Conservation (phyloP, 2,113 vertebrate species). For the Cathartes aura region DNA sequence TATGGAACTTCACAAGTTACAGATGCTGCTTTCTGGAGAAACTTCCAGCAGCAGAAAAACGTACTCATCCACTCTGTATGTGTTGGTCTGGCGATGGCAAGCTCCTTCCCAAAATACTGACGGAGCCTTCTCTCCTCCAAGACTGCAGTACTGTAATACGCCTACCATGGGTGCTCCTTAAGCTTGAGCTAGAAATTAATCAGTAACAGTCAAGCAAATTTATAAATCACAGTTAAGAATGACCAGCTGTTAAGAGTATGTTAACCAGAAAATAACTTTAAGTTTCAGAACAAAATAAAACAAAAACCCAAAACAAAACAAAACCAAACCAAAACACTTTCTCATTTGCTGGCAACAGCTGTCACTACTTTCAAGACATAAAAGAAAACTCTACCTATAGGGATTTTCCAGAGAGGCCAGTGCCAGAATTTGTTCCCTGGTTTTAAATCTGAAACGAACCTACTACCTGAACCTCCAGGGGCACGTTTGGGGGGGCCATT, state of each 20-base stretch:
- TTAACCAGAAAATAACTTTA: neutral
- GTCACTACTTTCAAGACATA: neutral
- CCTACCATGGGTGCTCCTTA: neutral
- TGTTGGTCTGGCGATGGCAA: neutral
- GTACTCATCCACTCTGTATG: fast-evolving
- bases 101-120: neutral
- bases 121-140: neutral
- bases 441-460: neutral
- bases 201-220: neutral
- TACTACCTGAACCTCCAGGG: fast-evolving
- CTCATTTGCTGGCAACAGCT: neutral
- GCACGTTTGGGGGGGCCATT: fast-evolving
- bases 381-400: fast-evolving
- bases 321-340: neutral
- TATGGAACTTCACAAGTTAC: neutral
- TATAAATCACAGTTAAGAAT: neutral
- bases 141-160: fast-evolving
- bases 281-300: neutral
- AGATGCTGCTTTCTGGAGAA: neutral
- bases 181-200: fast-evolving
- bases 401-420: neutral
- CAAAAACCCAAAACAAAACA: neutral
- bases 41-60: neutral
- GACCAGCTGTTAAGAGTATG: neutral
- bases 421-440: neutral